phyloP scores from a whole-genome alignment of 2,113 vertebrate species.

The Colaptes auratus region DNA sequence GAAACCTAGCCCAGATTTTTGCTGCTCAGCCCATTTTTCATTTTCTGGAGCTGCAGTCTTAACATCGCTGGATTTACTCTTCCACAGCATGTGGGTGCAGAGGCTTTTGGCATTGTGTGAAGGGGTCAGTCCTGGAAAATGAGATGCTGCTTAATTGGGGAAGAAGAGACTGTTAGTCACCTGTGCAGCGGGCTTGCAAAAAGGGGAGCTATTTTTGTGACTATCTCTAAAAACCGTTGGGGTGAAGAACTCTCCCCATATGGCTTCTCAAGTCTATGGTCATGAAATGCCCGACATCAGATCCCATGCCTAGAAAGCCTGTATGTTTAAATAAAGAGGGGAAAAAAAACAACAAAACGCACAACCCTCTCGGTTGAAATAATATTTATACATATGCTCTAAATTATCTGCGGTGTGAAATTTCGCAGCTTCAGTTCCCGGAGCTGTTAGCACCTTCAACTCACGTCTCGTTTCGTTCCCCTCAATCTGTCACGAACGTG shows the following conservation, averaged over 20 bases:
- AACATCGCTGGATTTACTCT: not conserved
- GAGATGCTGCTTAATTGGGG: not conserved
- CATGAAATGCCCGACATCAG: rapidly evolving
- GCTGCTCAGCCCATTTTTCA: not conserved
- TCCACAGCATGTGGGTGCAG: not conserved
- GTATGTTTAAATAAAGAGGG: not conserved
- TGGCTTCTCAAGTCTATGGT: not conserved
- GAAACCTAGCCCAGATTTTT: not conserved
- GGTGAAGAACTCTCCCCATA: not conserved
- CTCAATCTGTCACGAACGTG: not conserved
- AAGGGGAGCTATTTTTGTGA: not conserved
- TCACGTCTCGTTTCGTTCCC: rapidly evolving
- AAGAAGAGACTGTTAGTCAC: not conserved
- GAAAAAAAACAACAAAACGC: not conserved
- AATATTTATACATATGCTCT: not conserved
- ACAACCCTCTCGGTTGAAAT: not conserved
- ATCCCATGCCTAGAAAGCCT: not conserved
- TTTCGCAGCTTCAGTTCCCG: not conserved
- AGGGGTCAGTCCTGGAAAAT: not conserved
- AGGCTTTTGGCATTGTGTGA: not conserved
- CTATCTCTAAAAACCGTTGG: not conserved
- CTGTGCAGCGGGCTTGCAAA: not conserved
- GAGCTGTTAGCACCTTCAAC: not conserved
- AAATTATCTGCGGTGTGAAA: not conserved
- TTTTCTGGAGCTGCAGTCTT: not conserved